These are phyloP conservation scores for Heliconius eleuchia DNA, from an alignment of 1,140 invertebrate genomes.

Conservation along the genomic window DNA sequence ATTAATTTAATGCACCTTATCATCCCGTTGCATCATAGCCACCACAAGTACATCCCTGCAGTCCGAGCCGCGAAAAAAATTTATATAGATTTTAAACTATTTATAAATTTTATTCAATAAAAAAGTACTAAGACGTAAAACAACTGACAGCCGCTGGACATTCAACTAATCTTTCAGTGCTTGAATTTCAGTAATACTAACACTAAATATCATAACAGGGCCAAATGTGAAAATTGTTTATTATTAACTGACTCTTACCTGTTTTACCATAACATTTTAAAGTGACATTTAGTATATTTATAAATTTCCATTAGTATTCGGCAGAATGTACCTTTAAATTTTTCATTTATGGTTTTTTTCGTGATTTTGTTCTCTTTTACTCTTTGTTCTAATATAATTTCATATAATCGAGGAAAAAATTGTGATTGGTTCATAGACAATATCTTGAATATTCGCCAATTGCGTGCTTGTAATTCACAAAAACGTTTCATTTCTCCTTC, in stretches of 20 bases:
- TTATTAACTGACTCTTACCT: conserved; percentile 53
- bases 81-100: conserved; percentile 48
- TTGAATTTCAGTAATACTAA: conserved; percentile 51
- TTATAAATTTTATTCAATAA: conserved; percentile 51
- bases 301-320: conserved; percentile 52
- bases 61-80: conserved; percentile 66
- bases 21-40: conserved; percentile 78
- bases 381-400: conserved; percentile 19
- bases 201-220: conserved; percentile 18
- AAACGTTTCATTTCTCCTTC: neutral
- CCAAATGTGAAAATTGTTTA: conserved; percentile 5
- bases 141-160: conserved; percentile 77
- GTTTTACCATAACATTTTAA: conserved; percentile 63
- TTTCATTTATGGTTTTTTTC: conserved; percentile 62
- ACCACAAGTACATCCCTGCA: conserved; percentile 64
- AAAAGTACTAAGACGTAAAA: conserved; percentile 73
- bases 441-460: conserved; percentile 38
- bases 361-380: conserved; percentile 34
- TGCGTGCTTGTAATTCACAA: neutral
- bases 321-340: conserved; percentile 60
- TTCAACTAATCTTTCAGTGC: conserved; percentile 58
- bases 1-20: conserved; percentile 68
- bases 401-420: conserved; percentile 16
- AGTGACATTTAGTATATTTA: conserved; percentile 20
- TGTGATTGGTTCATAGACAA: conserved; percentile 33